These are phyloP conservation scores for Serrognathus titanus DNA, from an alignment of 2,888 invertebrate species.

Conservation along the genomic window DNA sequence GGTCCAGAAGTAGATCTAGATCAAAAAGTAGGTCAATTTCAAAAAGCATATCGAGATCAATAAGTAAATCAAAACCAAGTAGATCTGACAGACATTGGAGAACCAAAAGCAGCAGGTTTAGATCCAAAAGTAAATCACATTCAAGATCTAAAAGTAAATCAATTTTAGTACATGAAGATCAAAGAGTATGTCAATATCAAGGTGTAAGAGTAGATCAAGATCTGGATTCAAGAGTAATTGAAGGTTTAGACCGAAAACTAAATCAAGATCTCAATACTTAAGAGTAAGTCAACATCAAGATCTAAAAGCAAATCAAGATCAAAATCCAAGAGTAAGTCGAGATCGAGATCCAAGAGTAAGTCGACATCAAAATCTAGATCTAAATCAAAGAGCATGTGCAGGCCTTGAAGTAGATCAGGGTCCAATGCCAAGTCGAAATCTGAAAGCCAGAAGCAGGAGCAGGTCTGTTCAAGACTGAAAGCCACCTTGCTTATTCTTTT, in stretches of 20 bases:
- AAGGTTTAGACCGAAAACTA: constrained; percentile 27
- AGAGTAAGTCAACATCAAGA: constrained; percentile 39
- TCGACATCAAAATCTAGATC: constrained; percentile 45
- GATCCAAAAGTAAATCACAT: constrained; percentile 6
- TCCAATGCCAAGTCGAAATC: constrained; percentile 24
- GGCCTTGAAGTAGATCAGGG: constrained; percentile 30
- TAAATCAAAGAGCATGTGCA: constrained; percentile 32
- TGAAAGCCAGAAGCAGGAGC: constrained; percentile 47
- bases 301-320: constrained; percentile 31
- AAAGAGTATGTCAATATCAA: constrained; percentile 31
- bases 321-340: constrained; percentile 45
- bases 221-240: constrained; percentile 38
- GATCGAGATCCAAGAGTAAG: constrained; percentile 29
- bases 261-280: constrained; percentile 49
- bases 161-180: no score
- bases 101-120: no score
- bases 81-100: no score
- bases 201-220: constrained; percentile 40
- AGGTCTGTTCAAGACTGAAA: constrained; percentile 33
- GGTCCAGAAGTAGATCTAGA: constrained; percentile 38
- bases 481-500: no score
- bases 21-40: constrained; percentile 45
- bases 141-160: constrained; percentile 31
- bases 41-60: constrained; percentile 45
- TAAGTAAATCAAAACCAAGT: constrained; percentile 39